Evolutionary conservation across 2,113 vertebrate genomes (phyloP).

Genomic region (Xenopus tropicalis): UCB_Xtro_10.0 CM004447.2:32943001-32943500

Average conservation of each 20-base stretch:
- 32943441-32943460: not conserved
- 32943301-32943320: conserved; percentile 99
- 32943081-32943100: too few species aligned
- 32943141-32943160: not conserved
- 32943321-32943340: conserved; percentile 91
- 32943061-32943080: too few species aligned
- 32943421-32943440: not conserved
- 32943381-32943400: conserved; percentile 97
- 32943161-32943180: conserved; percentile 52
- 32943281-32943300: conserved; percentile 99
- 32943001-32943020: too few species aligned
- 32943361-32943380: conserved; percentile 82
- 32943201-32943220: conserved; percentile 93
- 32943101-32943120: too few species aligned
- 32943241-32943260: conserved; percentile 99
- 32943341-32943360: conserved; percentile 82
- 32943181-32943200: conserved; percentile 98
- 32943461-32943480: too few species aligned
- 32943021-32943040: too few species aligned
- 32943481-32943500: too few species aligned
- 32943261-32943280: conserved; percentile 73
- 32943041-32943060: too few species aligned
- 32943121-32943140: not conserved
- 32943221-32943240: conserved; percentile 96
- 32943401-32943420: conserved; percentile 73